A percentile compares a stretch with the other conserved stretches of the same genome.
Evolutionary conservation across 2,888 invertebrate genomes (phyloP).

Genomic region (Tipula unca): DNA sequence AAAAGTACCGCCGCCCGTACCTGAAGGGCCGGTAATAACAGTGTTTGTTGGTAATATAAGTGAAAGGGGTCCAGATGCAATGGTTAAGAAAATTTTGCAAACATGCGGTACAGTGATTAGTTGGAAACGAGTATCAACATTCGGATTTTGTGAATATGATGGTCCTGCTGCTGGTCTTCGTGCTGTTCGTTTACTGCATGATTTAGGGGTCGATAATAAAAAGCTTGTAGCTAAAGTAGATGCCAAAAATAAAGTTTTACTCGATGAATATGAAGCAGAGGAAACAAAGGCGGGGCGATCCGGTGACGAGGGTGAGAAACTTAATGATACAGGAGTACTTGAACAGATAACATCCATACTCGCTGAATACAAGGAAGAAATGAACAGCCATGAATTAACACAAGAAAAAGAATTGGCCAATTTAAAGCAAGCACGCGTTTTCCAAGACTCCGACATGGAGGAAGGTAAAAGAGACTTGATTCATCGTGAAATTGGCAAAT

Average conservation of each 20-base stretch:
- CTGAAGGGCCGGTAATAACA: conserved; percentile 82
- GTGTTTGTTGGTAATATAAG: conserved; percentile 96
- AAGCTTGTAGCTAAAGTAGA: conserved; percentile 93
- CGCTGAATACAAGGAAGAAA: conserved; percentile 71
- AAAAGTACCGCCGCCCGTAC: conserved; percentile 25
- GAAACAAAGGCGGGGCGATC: conserved; percentile 49
- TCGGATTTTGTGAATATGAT: conserved; percentile 97
- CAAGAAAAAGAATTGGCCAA: conserved; percentile 43
- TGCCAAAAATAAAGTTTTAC: conserved; percentile 89
- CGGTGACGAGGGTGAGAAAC: conserved; percentile 49
- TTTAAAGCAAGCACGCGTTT: conserved; percentile 39
- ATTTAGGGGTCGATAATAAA: conserved; percentile 86
- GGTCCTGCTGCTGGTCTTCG: conserved; percentile 92
- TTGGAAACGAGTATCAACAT: conserved; percentile 97
- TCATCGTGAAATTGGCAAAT: conserved; percentile 94
- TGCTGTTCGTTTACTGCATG: conserved; percentile 87
- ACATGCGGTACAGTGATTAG: conserved; percentile 90
- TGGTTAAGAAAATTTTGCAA: conserved; percentile 85
- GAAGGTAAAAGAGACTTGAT: conserved; percentile 95
- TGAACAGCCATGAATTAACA: conserved; percentile 58
- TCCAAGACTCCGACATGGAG: conserved; percentile 84
- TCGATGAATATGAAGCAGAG: conserved; percentile 87
- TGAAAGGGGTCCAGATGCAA: conserved; percentile 87
- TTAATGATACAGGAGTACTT: conserved; percentile 56
- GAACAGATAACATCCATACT: conserved; percentile 72